Conservation (phyloP, 2,113 vertebrate genomes). For the Percopsis transmontana region DNA sequence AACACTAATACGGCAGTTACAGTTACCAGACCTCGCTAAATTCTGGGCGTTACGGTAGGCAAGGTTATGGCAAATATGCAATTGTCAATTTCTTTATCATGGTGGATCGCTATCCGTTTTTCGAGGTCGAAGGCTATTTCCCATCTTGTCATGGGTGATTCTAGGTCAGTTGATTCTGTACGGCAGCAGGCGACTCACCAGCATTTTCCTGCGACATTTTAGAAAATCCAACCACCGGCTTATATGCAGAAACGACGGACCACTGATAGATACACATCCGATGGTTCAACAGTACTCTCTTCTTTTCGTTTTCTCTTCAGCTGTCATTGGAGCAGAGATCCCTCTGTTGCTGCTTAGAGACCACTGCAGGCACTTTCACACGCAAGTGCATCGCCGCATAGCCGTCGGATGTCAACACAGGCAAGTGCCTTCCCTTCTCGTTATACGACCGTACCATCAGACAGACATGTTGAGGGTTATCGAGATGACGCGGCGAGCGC, state of each 20-base stretch:
- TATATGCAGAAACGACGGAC: constrained; percentile 33
- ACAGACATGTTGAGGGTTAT: constrained; percentile 41
- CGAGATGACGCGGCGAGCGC: constrained; percentile 55
- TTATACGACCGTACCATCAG: background rate
- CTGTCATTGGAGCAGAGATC: constrained; percentile 38
- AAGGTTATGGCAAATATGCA: too few relatives aligned
- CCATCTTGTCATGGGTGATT: background rate
- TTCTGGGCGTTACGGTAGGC: too few relatives aligned
- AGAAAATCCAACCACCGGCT: constrained; percentile 70
- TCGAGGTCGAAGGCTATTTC: background rate
- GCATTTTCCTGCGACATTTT: constrained; percentile 57
- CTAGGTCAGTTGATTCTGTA: background rate
- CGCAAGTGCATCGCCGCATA: constrained; percentile 43
- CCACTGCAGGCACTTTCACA: constrained; percentile 33
- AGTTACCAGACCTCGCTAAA: too few relatives aligned
- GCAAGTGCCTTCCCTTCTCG: constrained; percentile 30
- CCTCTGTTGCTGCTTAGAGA: constrained; percentile 26
- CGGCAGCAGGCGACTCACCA: constrained; percentile 58
- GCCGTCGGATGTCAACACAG: constrained; percentile 52
- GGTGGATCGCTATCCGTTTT: background rate
- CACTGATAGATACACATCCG: constrained; percentile 43
- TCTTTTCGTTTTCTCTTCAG: constrained; percentile 28
- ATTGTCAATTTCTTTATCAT: background rate
- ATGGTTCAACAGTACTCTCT: constrained; percentile 16
- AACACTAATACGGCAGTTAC: too few relatives aligned